Conservation (phyloP, 92 coral and sea anemone species). For the Virgularia gustaviana region DNA sequence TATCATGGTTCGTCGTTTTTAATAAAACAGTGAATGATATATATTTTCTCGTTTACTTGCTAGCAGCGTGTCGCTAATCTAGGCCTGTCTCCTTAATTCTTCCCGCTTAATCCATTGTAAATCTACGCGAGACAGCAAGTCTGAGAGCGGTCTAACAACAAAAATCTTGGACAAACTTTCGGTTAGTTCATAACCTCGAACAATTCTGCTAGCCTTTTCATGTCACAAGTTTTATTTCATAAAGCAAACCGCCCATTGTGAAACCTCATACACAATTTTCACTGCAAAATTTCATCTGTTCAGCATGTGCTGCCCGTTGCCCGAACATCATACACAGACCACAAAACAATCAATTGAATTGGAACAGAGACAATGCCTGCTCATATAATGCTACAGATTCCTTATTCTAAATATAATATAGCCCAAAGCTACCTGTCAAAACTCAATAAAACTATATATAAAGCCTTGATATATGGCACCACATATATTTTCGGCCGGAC, state of each 20-base stretch:
- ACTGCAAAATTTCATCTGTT: too few species aligned
- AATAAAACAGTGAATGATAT: constrained; percentile 17
- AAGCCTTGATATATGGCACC: too few species aligned
- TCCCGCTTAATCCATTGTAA: constrained; percentile 24
- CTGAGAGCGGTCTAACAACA: not conserved
- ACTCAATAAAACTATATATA: too few species aligned
- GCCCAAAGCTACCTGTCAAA: not conserved
- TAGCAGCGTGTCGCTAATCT: constrained; percentile 33
- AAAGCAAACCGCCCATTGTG: too few species aligned
- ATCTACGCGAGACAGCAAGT: constrained; percentile 36
- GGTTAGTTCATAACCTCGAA: not conserved
- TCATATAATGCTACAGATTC: too few species aligned
- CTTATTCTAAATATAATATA: not conserved
- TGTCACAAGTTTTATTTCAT: too few species aligned
- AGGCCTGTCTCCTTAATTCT: constrained; percentile 21
- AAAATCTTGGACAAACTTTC: not conserved
- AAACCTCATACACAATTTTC: too few species aligned
- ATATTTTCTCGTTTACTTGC: constrained; percentile 17
- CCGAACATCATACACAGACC: too few species aligned
- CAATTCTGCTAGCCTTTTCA: not conserved
- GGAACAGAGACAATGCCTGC: not conserved
- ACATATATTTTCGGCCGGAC: too few species aligned
- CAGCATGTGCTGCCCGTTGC: too few species aligned
- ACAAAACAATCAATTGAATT: too few species aligned
- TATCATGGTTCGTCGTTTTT: constrained; percentile 2